Conservation (phyloP, 2,113 vertebrate genomes). For the Apodemus speciosus region DNA sequence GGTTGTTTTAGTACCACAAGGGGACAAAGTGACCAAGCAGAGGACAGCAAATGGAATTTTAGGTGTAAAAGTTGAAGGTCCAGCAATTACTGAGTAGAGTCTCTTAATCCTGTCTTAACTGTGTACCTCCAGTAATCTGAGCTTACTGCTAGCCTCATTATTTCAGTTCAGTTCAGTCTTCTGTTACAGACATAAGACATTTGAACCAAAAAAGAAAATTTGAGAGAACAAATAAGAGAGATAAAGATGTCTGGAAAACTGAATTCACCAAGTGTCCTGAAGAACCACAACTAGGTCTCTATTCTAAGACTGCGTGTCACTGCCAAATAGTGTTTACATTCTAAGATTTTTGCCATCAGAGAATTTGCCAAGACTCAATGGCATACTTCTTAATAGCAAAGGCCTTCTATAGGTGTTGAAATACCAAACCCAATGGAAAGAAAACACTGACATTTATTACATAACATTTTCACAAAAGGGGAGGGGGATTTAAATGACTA, state of each 20-base stretch:
- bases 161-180: not conserved
- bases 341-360: not conserved
- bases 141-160: not conserved
- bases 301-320: not conserved
- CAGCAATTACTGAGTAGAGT: not conserved
- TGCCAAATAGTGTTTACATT: not conserved
- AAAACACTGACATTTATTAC: not conserved
- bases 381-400: not conserved
- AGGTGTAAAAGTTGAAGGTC: not conserved
- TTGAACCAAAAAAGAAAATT: not conserved
- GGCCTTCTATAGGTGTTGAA: not conserved
- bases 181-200: not conserved
- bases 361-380: not conserved
- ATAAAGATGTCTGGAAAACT: not conserved
- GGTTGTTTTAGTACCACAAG: not conserved
- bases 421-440: not conserved
- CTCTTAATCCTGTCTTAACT: not conserved
- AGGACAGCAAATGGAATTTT: not conserved
- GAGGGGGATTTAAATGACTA: not conserved
- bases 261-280: not conserved
- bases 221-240: not conserved
- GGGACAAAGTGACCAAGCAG: not conserved
- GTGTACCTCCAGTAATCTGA: not conserved
- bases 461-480: not conserved
- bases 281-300: not conserved